phyloP scores from a whole-genome alignment of 2,888 invertebrate species.

The Eurytoma californica region DNA sequence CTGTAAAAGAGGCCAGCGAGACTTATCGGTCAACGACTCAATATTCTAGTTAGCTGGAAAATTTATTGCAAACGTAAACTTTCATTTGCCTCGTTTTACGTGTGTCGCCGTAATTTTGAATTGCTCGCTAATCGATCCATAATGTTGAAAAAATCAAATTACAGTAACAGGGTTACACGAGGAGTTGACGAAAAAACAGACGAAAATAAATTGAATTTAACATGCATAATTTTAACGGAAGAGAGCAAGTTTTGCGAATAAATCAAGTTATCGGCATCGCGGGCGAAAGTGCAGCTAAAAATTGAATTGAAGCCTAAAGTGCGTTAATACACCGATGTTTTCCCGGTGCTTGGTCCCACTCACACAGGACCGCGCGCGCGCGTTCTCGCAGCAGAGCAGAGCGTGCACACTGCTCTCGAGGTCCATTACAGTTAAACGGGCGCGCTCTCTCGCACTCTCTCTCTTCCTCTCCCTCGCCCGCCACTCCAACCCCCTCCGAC shows the following conservation, averaged over 20 bases:
- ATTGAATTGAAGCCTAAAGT: constrained; percentile 33
- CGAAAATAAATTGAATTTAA: no score
- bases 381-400: neutral
- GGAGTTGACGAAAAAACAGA: no score
- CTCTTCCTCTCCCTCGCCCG: neutral
- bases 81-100: no score
- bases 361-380: neutral
- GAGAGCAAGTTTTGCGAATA: constrained; percentile 9
- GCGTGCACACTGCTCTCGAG: constrained; percentile 9
- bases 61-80: no score
- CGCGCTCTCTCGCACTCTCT: constrained; percentile 9
- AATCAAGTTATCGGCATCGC: constrained; percentile 5
- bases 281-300: constrained; percentile 29
- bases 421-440: constrained; percentile 42
- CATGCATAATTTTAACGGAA: neutral
- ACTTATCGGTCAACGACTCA: no score
- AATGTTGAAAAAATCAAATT: no score
- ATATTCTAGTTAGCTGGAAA: no score
- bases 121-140: no score
- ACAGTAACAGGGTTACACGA: no score
- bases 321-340: constrained; percentile 37
- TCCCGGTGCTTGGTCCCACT: neutral
- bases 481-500: neutral
- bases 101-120: no score
- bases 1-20: no score